Conservation (phyloP, 2,888 invertebrate species). For the Isoperla grammatica region DNA sequence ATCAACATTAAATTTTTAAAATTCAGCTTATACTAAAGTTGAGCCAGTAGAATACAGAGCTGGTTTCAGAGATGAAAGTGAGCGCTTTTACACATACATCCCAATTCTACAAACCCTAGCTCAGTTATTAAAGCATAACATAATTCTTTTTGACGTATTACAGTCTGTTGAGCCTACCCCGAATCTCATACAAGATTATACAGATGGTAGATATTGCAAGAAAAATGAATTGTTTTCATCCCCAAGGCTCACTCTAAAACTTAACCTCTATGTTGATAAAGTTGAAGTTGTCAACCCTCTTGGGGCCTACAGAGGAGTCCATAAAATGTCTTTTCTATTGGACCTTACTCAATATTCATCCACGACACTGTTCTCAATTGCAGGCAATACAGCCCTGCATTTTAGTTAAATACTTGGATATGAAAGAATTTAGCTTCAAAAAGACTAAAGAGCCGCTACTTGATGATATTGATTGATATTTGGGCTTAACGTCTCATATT, state of each 20-base stretch:
- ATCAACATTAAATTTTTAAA: too few relatives aligned
- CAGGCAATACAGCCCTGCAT: neutral
- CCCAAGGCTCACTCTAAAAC: neutral
- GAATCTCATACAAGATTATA: neutral
- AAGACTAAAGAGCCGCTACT: too few relatives aligned
- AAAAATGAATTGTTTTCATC: neutral
- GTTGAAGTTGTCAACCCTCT: neutral
- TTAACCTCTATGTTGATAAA: neutral
- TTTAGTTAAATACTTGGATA: too few relatives aligned
- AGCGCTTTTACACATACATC: neutral
- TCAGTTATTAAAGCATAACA: neutral
- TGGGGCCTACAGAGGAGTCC: neutral
- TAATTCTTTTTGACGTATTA: neutral
- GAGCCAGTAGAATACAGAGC: constrained; percentile 4
- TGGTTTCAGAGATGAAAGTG: neutral
- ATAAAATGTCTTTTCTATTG: constrained; percentile 6
- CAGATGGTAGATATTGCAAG: neutral
- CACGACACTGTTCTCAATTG: constrained; percentile 1
- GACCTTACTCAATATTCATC: constrained; percentile 2
- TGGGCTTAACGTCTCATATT: too few relatives aligned
- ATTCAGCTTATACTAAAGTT: neutral
- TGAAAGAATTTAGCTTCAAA: too few relatives aligned
- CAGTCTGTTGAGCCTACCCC: neutral
- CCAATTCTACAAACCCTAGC: neutral
- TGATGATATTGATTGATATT: too few relatives aligned